Percentiles rank a stretch among this genome's conserved stretches.
Evolutionary conservation across 2,113 vertebrate species (phyloP).

Genomic region (Chaetops frenatus): DNA sequence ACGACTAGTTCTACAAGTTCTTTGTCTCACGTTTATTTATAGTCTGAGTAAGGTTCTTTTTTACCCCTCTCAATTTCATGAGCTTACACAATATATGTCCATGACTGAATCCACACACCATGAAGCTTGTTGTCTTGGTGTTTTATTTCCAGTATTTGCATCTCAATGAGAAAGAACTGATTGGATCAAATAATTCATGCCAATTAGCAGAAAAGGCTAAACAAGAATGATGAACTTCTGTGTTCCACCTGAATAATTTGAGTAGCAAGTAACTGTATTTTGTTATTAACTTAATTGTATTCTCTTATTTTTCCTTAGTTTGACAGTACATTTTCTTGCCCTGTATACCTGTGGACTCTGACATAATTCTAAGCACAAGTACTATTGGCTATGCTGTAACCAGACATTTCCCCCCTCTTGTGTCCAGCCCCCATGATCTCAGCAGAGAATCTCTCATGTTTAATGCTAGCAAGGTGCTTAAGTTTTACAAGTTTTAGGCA

Average conservation of each 20-base stretch:
- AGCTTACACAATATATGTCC: background rate
- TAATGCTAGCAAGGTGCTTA: background rate
- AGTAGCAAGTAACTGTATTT: background rate
- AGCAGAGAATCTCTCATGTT: background rate
- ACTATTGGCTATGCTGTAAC: background rate
- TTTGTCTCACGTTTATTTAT: background rate
- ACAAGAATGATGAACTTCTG: background rate
- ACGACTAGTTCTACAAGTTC: background rate
- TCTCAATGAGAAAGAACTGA: background rate
- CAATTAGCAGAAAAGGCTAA: background rate
- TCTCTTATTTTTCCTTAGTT: background rate
- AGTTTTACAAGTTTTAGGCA: background rate
- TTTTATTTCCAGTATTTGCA: background rate
- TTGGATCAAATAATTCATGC: background rate
- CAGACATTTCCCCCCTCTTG: rapidly evolving
- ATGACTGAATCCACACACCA: background rate
- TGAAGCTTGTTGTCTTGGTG: background rate
- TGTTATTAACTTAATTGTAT: background rate
- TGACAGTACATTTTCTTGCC: background rate
- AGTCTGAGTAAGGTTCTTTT: background rate
- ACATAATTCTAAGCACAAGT: background rate
- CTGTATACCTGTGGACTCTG: background rate
- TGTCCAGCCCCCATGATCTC: background rate
- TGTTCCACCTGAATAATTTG: background rate
- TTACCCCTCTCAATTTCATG: background rate